These are phyloP conservation scores for Rhagophthalmus giganteus DNA, from an alignment of 2,888 invertebrate genomes.

Conservation along the genomic window DNA sequence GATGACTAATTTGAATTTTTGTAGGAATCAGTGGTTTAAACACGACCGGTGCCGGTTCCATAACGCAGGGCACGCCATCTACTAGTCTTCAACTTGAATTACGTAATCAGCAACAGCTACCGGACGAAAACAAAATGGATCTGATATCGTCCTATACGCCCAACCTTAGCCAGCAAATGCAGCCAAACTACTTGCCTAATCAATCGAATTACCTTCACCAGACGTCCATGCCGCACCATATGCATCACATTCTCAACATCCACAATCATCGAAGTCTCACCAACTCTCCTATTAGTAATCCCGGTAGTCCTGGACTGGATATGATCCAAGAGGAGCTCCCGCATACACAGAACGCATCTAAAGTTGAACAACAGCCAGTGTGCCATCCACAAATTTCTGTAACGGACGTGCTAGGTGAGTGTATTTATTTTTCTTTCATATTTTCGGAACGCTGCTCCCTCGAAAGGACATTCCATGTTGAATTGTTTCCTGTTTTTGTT, in stretches of 20 bases:
- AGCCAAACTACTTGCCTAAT: conserved; percentile 33
- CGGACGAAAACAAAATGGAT: conserved; percentile 59
- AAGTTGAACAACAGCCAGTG: conserved; percentile 47
- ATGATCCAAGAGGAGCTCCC: conserved; percentile 79
- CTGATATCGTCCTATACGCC: conserved; percentile 30
- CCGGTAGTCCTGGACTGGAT: conserved; percentile 69
- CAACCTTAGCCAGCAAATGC: conserved; percentile 23
- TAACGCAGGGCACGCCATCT: conserved; percentile 71
- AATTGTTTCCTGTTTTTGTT: no score
- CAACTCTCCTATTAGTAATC: conserved; percentile 66
- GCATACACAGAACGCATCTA: conserved; percentile 53
- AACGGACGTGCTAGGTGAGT: conserved; percentile 81
- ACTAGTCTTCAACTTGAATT: conserved; percentile 49
- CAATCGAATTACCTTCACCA: conserved; percentile 41
- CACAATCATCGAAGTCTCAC: conserved; percentile 62
- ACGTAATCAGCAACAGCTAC: conserved; percentile 41
- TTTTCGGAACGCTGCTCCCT: no score
- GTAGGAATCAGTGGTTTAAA: conserved; percentile 74
- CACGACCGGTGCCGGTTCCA: conserved; percentile 72
- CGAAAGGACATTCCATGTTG: no score
- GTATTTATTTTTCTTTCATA: not conserved
- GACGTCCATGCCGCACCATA: conserved; percentile 39
- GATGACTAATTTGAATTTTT: conserved; percentile 1
- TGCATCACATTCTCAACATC: conserved; percentile 54
- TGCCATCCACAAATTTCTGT: conserved; percentile 85